Conservation (phyloP, 2,888 invertebrate genomes). For the Heteromurus nitidus region DNA sequence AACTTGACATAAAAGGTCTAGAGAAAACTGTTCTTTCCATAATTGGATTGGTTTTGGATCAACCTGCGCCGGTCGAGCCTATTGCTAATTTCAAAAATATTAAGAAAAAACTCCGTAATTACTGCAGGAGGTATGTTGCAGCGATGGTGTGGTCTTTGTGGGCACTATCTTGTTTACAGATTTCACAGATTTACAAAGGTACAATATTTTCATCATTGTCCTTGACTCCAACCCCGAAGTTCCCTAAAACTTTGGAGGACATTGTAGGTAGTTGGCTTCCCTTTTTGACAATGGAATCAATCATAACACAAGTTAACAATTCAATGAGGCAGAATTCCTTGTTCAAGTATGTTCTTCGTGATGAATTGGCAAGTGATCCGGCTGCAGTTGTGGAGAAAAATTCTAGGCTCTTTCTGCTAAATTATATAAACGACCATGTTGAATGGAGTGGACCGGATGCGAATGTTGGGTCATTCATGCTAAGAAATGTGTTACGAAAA, state of each 20-base stretch:
- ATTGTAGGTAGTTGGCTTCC: not conserved
- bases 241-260: not conserved
- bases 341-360: not conserved
- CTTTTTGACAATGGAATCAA: not conserved
- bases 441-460: no score
- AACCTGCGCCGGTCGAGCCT: not conserved
- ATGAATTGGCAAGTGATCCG: not conserved
- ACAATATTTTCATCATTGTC: not conserved
- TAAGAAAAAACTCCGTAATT: no score
- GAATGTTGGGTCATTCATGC: no score
- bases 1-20: not conserved
- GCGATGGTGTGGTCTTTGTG: not conserved
- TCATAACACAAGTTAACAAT: not conserved
- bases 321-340: no score
- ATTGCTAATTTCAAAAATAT: no score
- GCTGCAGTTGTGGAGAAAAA: not conserved
- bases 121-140: not conserved
- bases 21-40: not conserved
- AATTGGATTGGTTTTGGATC: conserved; percentile 1
- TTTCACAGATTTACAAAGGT: not conserved
- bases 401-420: not conserved
- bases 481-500: not conserved
- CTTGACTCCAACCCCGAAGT: not conserved
- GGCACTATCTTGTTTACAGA: not conserved
- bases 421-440: no score